A percentile compares a stretch with the other conserved stretches of the same genome.
These are phyloP conservation scores for Enteromius radiatus DNA, from an alignment of 2,797 vertebrate species.

Conservation along the genomic window DNA sequence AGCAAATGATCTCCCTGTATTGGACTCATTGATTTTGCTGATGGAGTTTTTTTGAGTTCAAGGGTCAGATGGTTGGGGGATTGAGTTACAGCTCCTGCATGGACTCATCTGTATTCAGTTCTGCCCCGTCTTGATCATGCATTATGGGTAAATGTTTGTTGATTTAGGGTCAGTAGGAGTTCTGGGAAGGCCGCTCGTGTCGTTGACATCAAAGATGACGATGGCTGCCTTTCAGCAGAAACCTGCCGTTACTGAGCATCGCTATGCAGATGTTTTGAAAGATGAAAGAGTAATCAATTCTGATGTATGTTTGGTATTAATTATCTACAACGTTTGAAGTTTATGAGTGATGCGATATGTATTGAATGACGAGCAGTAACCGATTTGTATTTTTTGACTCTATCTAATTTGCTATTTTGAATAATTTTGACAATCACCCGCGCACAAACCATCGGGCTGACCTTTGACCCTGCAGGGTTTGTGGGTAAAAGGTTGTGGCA, in stretches of 20 bases:
- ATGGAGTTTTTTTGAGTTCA: constrained; percentile 19
- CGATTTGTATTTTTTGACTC: not conserved
- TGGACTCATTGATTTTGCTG: constrained; percentile 19
- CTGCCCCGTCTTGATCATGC: constrained; percentile 44
- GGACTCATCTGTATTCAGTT: constrained; percentile 46
- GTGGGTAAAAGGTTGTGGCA: constrained; percentile 36
- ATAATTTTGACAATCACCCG: constrained; percentile 28
- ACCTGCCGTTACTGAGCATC: constrained; percentile 16
- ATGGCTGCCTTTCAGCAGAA: constrained; percentile 31
- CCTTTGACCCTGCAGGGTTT: constrained; percentile 26
- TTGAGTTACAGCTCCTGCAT: constrained; percentile 23
- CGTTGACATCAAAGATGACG: constrained; percentile 53
- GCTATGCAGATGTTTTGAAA: constrained; percentile 20
- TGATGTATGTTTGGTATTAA: not conserved
- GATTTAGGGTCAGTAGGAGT: constrained; percentile 46
- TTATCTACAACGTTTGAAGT: not conserved
- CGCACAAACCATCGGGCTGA: not conserved
- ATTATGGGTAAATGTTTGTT: constrained; percentile 41
- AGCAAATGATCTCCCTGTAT: constrained; percentile 1
- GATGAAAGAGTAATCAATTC: not conserved
- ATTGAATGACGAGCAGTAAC: not conserved
- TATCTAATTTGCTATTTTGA: not conserved
- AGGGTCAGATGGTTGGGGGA: constrained; percentile 21
- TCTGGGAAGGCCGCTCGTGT: constrained; percentile 20
- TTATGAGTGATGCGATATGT: not conserved